A percentile compares a stretch with the other conserved stretches of the same genome.
These are phyloP conservation scores for Willisornis vidua DNA, from an alignment of 2,113 vertebrate species.

Conservation along the genomic window DNA sequence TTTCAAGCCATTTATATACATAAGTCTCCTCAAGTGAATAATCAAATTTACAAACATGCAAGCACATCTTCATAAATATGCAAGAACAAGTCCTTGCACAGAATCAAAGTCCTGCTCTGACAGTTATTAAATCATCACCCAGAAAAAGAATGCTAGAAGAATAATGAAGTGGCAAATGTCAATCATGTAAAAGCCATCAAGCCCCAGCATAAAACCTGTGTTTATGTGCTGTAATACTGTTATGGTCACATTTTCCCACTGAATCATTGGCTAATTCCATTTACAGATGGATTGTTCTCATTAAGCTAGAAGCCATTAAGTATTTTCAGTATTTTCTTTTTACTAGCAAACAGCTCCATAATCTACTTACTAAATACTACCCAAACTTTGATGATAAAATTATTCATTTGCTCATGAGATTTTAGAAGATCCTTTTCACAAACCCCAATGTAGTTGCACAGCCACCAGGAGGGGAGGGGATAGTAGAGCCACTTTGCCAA, in stretches of 20 bases:
- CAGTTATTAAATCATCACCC: not conserved
- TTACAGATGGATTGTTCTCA: not conserved
- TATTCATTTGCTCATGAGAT: not conserved
- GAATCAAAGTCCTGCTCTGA: not conserved
- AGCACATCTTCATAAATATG: not conserved
- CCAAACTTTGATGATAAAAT: not conserved
- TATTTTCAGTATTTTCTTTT: not conserved
- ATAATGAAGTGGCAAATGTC: not conserved
- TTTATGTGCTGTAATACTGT: not conserved
- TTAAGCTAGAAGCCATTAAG: not conserved
- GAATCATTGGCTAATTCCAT: not conserved
- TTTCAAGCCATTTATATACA: not conserved
- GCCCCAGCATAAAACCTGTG: not conserved
- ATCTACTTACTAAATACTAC: not conserved
- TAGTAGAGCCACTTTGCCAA: not conserved
- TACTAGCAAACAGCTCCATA: not conserved
- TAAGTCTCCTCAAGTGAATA: not conserved
- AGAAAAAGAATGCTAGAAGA: not conserved
- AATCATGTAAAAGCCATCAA: not conserved
- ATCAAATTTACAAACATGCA: not conserved
- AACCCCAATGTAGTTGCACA: not conserved
- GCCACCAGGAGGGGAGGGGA: not conserved
- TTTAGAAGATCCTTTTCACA: not conserved
- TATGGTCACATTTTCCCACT: not conserved
- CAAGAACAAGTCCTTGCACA: not conserved